Evolutionary conservation across 2,113 vertebrate genomes (phyloP).

Genomic region (Pyxicephalus adspersus): DNA sequence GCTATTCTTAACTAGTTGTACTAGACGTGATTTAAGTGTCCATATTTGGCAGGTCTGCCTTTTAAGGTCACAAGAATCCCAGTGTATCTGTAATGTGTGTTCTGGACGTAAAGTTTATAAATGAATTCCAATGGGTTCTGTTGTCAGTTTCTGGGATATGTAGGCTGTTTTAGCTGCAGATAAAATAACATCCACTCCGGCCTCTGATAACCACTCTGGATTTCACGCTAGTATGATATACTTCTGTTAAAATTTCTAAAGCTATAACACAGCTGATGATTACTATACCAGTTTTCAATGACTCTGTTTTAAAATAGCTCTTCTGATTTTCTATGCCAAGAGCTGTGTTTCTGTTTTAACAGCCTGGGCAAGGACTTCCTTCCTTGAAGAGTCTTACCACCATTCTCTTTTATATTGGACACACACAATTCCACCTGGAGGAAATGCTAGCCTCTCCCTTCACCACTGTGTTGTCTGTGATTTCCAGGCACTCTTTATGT

Average conservation of each 20-base stretch:
- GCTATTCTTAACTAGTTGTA: neutral
- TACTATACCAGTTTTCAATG: neutral
- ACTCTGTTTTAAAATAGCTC: neutral
- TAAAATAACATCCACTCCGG: neutral
- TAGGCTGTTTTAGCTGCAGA: neutral
- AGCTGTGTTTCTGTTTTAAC: neutral
- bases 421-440: conserved; percentile 16
- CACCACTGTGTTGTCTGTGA: neutral
- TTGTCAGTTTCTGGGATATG: conserved; percentile 1
- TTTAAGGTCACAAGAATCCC: conserved; percentile 9
- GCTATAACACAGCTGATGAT: no score
- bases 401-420: neutral
- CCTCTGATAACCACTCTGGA: neutral
- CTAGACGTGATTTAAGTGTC: neutral
- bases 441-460: neutral
- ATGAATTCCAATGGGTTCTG: conserved; percentile 20
- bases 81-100: conserved; percentile 8
- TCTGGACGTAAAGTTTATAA: neutral
- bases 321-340: conserved; percentile 18
- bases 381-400: neutral
- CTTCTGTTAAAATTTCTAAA: neutral
- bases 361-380: conserved; percentile 40
- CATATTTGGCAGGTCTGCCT: neutral
- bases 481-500: neutral
- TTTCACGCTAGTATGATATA: neutral